Conservation (phyloP, 2,888 invertebrate species). For the Mythimna ferrago region DNA sequence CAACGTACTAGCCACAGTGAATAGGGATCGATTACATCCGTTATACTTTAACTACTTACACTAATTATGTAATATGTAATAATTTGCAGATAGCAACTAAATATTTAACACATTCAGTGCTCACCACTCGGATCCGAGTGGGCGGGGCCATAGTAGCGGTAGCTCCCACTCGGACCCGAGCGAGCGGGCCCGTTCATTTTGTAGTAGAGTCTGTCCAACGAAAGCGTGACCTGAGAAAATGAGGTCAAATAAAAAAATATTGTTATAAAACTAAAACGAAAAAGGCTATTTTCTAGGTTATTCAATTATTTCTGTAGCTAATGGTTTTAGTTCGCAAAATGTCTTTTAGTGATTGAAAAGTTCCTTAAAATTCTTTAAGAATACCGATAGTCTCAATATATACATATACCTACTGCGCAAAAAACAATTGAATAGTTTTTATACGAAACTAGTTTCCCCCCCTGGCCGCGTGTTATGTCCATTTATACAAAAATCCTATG, state of each 20-base stretch:
- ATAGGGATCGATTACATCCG: slow-evolving; percentile 34
- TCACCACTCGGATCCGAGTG: too few relatives aligned
- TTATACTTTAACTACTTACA: slow-evolving; percentile 13
- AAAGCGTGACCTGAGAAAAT: too few relatives aligned
- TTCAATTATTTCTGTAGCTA: slow-evolving; percentile 47
- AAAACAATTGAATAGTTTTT: background rate
- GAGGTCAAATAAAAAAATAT: too few relatives aligned
- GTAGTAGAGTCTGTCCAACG: too few relatives aligned
- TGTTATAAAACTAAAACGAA: slow-evolving; percentile 20
- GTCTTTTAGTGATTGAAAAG: slow-evolving; percentile 29
- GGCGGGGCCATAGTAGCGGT: too few relatives aligned
- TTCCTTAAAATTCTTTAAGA: slow-evolving; percentile 13
- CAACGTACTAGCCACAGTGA: background rate
- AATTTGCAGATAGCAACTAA: slow-evolving; percentile 26
- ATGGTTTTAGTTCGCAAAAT: slow-evolving; percentile 46
- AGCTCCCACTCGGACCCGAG: too few relatives aligned
- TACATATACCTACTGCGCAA: background rate
- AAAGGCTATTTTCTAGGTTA: slow-evolving; percentile 34
- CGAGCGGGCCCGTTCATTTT: too few relatives aligned
- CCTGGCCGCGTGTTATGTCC: background rate
- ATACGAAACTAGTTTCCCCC: background rate
- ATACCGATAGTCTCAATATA: slow-evolving; percentile 4
- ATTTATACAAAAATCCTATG: background rate
- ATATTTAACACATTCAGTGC: background rate
- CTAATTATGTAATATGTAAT: slow-evolving; percentile 10